Evolutionary conservation across 1,140 invertebrate species (phyloP).

Genomic region (Alviniconcha marisindica): DNA sequence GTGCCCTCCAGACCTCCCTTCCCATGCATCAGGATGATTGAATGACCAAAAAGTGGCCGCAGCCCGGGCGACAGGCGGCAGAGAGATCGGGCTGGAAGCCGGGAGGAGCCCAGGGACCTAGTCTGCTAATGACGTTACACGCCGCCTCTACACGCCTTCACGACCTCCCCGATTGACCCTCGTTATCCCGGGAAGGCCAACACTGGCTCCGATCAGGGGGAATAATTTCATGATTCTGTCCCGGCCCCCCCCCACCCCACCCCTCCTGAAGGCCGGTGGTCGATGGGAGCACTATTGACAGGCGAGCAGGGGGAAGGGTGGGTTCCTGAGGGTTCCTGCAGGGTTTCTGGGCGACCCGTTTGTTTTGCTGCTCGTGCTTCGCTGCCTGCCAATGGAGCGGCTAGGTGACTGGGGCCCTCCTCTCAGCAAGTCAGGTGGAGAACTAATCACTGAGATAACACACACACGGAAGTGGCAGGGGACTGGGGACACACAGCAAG

Average conservation of each 20-base stretch:
- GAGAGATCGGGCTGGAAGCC: background rate
- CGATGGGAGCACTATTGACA: background rate
- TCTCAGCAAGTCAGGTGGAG: too few species aligned
- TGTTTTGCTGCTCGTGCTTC: conserved; percentile 4
- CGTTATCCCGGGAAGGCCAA: background rate
- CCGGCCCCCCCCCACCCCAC: background rate
- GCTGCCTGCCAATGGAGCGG: background rate
- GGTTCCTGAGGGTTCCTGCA: too few species aligned
- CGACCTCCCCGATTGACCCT: background rate
- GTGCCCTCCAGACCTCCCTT: too few species aligned
- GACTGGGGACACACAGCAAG: too few species aligned
- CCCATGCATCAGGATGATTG: too few species aligned
- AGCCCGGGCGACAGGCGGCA: too few species aligned
- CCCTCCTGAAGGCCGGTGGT: background rate
- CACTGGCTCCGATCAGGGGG: conserved; percentile 14
- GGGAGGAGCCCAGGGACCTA: too few species aligned
- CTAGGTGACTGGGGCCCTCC: background rate
- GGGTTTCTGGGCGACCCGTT: background rate
- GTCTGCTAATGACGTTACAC: conserved; percentile 1
- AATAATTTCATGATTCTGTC: conserved; percentile 18
- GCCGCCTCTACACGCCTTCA: background rate
- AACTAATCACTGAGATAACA: too few species aligned
- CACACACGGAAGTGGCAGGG: too few species aligned
- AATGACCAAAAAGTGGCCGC: too few species aligned
- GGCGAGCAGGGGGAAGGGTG: too few species aligned